These are phyloP conservation scores for Scomber colias DNA, from an alignment of 2,113 vertebrate genomes.

Conservation along the genomic window DNA sequence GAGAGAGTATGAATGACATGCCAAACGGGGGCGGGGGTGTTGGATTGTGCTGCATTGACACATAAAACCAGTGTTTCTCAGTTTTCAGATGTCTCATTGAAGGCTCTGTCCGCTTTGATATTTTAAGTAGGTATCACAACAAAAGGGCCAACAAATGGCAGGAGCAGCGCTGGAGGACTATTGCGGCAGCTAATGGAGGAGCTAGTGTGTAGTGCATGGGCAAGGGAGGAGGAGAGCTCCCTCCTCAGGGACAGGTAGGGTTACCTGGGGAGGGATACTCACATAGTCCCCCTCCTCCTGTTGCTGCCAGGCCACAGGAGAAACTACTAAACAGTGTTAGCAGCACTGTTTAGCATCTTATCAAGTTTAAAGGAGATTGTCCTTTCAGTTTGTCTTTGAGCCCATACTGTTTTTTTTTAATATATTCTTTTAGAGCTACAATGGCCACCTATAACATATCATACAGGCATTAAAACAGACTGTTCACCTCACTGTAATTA, in stretches of 20 bases:
- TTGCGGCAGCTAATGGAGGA: constrained; percentile 83
- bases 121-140: constrained; percentile 93
- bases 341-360: not conserved
- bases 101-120: constrained; percentile 91
- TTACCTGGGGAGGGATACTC: constrained; percentile 83
- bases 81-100: constrained; percentile 93
- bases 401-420: too few species aligned
- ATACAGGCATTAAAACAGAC: too few species aligned
- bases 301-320: constrained; percentile 25
- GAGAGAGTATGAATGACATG: constrained; percentile 73
- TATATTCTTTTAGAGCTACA: too few species aligned
- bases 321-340: not conserved
- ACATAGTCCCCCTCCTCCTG: constrained; percentile 78
- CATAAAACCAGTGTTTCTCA: constrained; percentile 92
- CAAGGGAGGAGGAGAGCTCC: constrained; percentile 65
- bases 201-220: constrained; percentile 77
- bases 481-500: too few species aligned
- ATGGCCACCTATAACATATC: too few species aligned
- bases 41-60: constrained; percentile 85
- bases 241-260: constrained; percentile 89
- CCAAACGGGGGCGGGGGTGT: constrained; percentile 67
- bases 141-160: constrained; percentile 87
- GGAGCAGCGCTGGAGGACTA: constrained; percentile 84
- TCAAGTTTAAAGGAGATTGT: not conserved
- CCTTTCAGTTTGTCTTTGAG: not conserved